phyloP scores from a whole-genome alignment of 2,888 invertebrate species.

The Xanthorhoe spadicearia region DNA sequence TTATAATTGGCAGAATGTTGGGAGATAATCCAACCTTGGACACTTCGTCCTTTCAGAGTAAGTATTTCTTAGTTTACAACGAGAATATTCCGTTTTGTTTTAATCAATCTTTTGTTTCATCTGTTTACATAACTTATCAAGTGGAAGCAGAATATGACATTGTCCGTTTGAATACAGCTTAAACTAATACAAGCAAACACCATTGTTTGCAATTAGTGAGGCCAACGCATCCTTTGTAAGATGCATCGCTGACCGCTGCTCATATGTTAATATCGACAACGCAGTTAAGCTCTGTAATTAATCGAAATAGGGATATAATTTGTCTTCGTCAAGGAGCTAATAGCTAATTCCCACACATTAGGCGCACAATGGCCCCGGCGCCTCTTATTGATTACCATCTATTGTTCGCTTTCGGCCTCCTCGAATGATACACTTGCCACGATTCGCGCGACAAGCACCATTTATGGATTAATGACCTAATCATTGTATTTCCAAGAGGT shows the following conservation, averaged over 20 bases:
- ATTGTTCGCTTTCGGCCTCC: slow-evolving; percentile 77
- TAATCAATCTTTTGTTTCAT: background rate
- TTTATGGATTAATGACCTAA: slow-evolving; percentile 67
- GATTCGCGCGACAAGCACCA: slow-evolving; percentile 68
- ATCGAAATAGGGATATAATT: slow-evolving; percentile 79
- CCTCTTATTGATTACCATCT: slow-evolving; percentile 80
- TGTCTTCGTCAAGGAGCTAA: slow-evolving; percentile 83
- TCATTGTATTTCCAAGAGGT: slow-evolving; percentile 52
- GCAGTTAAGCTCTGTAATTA: slow-evolving; percentile 80
- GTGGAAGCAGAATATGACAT: too few relatives aligned
- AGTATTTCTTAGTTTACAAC: background rate
- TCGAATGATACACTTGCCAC: slow-evolving; percentile 78
- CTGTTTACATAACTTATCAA: background rate
- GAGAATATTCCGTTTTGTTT: background rate
- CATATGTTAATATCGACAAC: slow-evolving; percentile 70
- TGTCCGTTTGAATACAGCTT: background rate
- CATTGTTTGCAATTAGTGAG: slow-evolving; percentile 31
- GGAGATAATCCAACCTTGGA: background rate
- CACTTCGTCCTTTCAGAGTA: background rate
- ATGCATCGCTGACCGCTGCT: slow-evolving; percentile 46
- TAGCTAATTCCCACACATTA: slow-evolving; percentile 84
- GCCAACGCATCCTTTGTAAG: slow-evolving; percentile 28
- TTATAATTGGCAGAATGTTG: background rate
- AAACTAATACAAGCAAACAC: background rate
- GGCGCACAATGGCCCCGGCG: slow-evolving; percentile 74